These are phyloP conservation scores for Salvelinus fontinalis DNA, from an alignment of 2,113 vertebrate genomes.

Conservation along the genomic window DNA sequence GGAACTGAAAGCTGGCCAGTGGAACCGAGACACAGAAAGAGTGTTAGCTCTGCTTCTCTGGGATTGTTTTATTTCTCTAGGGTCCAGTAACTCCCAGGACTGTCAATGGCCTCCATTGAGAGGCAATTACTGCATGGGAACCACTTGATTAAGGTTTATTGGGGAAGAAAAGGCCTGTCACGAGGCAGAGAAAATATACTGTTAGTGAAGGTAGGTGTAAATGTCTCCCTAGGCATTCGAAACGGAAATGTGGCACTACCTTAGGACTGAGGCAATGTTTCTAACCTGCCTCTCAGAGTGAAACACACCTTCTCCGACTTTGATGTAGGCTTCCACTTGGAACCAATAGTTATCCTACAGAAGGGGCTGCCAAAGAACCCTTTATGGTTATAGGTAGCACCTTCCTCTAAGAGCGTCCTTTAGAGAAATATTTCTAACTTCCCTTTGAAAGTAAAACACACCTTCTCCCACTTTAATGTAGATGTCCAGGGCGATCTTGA, in stretches of 20 bases:
- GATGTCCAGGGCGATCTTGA: constrained; percentile 88
- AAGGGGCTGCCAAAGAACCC: too few relatives aligned
- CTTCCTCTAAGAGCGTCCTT: too few relatives aligned
- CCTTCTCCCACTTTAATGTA: constrained; percentile 99
- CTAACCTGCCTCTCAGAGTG: not conserved
- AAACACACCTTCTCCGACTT: constrained; percentile 94
- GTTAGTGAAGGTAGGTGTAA: not conserved
- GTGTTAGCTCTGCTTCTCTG: constrained; percentile 1
- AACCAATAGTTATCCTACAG: too few relatives aligned
- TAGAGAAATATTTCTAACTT: not conserved
- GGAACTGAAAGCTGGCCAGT: constrained; percentile 2
- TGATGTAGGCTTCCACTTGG: constrained; percentile 83
- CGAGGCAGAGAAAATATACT: constrained; percentile 19
- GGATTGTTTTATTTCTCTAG: constrained; percentile 1
- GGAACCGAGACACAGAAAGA: constrained; percentile 11
- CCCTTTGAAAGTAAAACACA: constrained; percentile 55
- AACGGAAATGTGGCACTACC: too few relatives aligned
- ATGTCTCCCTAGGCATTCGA: too few relatives aligned
- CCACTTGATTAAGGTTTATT: constrained; percentile 24
- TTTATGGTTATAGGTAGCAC: too few relatives aligned
- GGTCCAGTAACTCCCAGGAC: constrained; percentile 11
- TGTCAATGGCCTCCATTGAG: constrained; percentile 33
- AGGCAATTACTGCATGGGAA: constrained; percentile 23
- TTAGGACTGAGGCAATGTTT: too few relatives aligned
- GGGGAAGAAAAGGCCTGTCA: constrained; percentile 20